phyloP scores from a whole-genome alignment of 2,888 invertebrate genomes.

The Diploptera punctata region DNA sequence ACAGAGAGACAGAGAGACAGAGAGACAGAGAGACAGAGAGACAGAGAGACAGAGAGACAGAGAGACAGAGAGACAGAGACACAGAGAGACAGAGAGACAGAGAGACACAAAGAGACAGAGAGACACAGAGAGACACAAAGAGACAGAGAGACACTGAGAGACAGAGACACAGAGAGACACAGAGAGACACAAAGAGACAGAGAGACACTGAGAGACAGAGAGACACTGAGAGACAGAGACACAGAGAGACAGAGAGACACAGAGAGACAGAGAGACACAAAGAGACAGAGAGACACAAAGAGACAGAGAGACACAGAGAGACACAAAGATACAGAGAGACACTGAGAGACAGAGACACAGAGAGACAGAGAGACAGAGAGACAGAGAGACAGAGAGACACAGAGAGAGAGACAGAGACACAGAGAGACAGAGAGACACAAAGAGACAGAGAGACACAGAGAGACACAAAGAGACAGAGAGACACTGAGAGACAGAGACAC shows the following conservation, averaged over 20 bases:
- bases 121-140: too few relatives aligned
- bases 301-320: too few relatives aligned
- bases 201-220: background rate
- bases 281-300: too few relatives aligned
- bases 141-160: background rate
- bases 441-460: too few relatives aligned
- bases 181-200: too few relatives aligned
- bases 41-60: background rate
- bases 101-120: too few relatives aligned
- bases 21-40: background rate
- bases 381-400: background rate
- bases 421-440: background rate
- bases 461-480: too few relatives aligned
- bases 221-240: background rate
- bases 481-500: too few relatives aligned
- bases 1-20: background rate
- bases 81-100: background rate
- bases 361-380: background rate
- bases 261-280: background rate
- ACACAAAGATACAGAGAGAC: too few relatives aligned
- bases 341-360: background rate
- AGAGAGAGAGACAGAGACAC: background rate
- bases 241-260: background rate
- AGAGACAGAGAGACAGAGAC: background rate
- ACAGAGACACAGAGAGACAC: background rate